Evolutionary conservation across 2,113 vertebrate species (phyloP).

Genomic region (Lophochroa leadbeateri): DNA sequence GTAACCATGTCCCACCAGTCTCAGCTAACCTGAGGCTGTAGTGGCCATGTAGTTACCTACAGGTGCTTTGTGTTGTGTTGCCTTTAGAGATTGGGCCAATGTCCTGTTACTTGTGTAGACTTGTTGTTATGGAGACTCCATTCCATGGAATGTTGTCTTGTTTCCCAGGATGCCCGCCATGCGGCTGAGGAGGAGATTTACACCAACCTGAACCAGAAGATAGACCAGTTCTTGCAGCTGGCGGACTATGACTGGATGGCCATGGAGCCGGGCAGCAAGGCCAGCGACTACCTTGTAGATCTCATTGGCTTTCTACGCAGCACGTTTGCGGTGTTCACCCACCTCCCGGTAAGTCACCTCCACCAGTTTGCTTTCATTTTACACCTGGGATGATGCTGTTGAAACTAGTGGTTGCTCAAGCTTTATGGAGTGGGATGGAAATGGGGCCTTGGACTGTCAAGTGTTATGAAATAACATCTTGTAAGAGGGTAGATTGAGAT

Average conservation of each 20-base stretch:
- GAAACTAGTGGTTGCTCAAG: accelerated
- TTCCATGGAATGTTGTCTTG: accelerated
- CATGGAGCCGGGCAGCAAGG: slow-evolving; percentile 72
- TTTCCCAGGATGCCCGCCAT: slow-evolving; percentile 90
- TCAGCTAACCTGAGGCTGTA: not conserved
- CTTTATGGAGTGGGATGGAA: not conserved
- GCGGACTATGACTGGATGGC: slow-evolving; percentile 95
- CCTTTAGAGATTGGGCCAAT: accelerated
- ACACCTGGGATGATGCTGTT: accelerated
- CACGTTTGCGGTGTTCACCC: slow-evolving; percentile 96
- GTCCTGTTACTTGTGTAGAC: not conserved
- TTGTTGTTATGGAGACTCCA: no score
- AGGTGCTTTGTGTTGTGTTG: not conserved
- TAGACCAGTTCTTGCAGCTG: slow-evolving; percentile 97
- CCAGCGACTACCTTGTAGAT: slow-evolving; percentile 92
- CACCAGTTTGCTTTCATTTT: not conserved
- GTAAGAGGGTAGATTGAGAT: not conserved
- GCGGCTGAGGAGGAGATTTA: slow-evolving; percentile 98
- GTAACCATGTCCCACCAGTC: not conserved
- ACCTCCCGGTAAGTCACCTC: slow-evolving; percentile 88
- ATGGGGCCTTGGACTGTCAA: not conserved
- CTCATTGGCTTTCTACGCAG: slow-evolving; percentile 93
- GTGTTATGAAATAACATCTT: not conserved
- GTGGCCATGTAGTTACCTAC: not conserved
- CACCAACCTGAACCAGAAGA: slow-evolving; percentile 96